phyloP scores from a whole-genome alignment of 2,797 vertebrate species.

The Acanthurus tractus region DNA sequence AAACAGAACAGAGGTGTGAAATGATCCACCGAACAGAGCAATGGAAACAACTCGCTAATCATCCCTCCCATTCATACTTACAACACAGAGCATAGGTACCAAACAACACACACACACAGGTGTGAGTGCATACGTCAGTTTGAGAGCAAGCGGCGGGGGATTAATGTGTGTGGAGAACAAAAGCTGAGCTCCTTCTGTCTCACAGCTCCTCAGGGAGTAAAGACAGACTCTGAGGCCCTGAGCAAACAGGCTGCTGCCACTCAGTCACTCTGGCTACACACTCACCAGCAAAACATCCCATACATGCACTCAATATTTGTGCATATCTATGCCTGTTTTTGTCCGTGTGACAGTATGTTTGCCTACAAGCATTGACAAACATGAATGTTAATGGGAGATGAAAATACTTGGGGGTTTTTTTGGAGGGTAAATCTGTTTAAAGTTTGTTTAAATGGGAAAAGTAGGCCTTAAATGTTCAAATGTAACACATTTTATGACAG shows the following conservation, averaged over 20 bases:
- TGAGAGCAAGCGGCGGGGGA: conserved; percentile 61
- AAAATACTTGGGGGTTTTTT: not conserved
- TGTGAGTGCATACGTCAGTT: conserved; percentile 60
- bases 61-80: conserved; percentile 43
- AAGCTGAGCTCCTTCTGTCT: conserved; percentile 72
- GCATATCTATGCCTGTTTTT: not conserved
- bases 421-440: not conserved
- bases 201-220: conserved; percentile 47
- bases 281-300: conserved; percentile 41
- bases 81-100: conserved; percentile 19
- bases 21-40: conserved; percentile 59
- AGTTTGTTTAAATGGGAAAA: not conserved
- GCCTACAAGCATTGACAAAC: not conserved
- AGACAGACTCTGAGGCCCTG: conserved; percentile 44
- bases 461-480: not conserved
- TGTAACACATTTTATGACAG: not conserved
- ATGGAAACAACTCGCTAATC: conserved; percentile 65
- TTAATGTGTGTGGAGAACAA: conserved; percentile 66
- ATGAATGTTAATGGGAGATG: not conserved
- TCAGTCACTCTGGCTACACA: conserved; percentile 36
- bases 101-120: conserved; percentile 37
- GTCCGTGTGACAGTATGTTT: not conserved
- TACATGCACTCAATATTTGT: conserved; percentile 3
- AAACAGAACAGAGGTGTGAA: conserved; percentile 80
- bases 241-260: conserved; percentile 69